Percentiles rank a stretch among this genome's conserved stretches.
Evolutionary conservation across 2,888 invertebrate genomes (phyloP).

Genomic region (Corbicula japonica): DNA sequence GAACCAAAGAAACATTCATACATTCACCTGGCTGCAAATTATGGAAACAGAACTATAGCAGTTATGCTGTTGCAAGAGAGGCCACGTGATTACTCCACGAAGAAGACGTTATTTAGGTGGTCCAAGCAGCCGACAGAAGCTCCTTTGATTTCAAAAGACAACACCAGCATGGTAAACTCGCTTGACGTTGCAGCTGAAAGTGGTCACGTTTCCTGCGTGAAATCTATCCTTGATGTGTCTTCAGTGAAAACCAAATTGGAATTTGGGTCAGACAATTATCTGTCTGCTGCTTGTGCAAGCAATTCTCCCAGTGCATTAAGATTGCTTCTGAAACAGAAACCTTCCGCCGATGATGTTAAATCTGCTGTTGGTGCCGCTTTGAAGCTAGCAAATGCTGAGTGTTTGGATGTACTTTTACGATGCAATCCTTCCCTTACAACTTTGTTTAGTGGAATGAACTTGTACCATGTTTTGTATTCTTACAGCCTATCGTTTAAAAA

Average conservation of each 20-base stretch:
- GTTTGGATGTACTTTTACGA: slow-evolving; percentile 77
- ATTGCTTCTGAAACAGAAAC: slow-evolving; percentile 72
- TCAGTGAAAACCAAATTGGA: slow-evolving; percentile 47
- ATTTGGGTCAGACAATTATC: slow-evolving; percentile 59
- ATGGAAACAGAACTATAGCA: slow-evolving; percentile 75
- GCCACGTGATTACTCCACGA: slow-evolving; percentile 69
- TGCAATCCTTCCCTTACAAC: slow-evolving; percentile 66
- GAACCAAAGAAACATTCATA: slow-evolving; percentile 75
- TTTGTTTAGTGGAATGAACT: slow-evolving; percentile 80
- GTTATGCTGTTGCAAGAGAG: slow-evolving; percentile 77
- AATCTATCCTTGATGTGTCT: slow-evolving; percentile 73
- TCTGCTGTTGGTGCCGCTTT: slow-evolving; percentile 79
- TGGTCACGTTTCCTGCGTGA: slow-evolving; percentile 76
- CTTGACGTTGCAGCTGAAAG: slow-evolving; percentile 80
- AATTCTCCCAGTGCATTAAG: slow-evolving; percentile 78
- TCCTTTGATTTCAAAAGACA: slow-evolving; percentile 19
- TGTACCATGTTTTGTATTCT: slow-evolving; percentile 82
- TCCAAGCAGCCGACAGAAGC: slow-evolving; percentile 46
- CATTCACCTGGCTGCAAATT: slow-evolving; percentile 79
- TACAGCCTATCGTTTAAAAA: slow-evolving; percentile 77
- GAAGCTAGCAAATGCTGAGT: slow-evolving; percentile 76
- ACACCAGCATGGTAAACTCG: slow-evolving; percentile 59
- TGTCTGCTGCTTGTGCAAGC: slow-evolving; percentile 77
- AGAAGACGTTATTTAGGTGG: slow-evolving; percentile 53
- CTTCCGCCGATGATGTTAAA: slow-evolving; percentile 67